These are phyloP conservation scores for Arctocebus calabarensis DNA, from an alignment of 2,797 vertebrate species.

Conservation along the genomic window DNA sequence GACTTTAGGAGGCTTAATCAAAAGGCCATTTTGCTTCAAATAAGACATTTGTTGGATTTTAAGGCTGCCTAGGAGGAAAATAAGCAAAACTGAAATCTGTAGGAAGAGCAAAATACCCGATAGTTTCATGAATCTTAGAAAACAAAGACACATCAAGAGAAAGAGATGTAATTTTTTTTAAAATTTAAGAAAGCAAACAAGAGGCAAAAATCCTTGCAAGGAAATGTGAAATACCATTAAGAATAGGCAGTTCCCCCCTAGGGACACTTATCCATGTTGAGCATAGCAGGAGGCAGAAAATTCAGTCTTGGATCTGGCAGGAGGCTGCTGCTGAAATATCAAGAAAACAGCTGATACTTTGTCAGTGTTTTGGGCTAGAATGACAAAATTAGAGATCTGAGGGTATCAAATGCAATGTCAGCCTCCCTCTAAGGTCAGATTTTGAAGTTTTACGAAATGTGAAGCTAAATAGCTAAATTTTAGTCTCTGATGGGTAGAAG, in stretches of 20 bases:
- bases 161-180: background rate
- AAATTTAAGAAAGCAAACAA: background rate
- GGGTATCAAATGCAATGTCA: background rate
- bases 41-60: background rate
- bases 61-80: background rate
- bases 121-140: background rate
- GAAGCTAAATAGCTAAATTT: background rate
- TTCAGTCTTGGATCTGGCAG: background rate
- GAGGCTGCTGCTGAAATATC: background rate
- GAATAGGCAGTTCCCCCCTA: background rate
- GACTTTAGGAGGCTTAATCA: background rate
- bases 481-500: background rate
- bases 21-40: background rate
- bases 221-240: background rate
- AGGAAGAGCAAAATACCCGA: background rate
- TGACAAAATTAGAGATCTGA: background rate
- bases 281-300: background rate
- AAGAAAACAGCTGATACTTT: background rate
- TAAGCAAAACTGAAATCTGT: background rate
- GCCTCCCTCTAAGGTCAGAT: background rate
- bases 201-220: background rate
- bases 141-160: background rate
- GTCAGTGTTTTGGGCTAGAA: background rate
- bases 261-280: background rate
- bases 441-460: background rate